Percentiles rank a stretch among this genome's conserved stretches.
phyloP scores from a whole-genome alignment of 1,140 invertebrate species.

The Trialeurodes vaporariorum region DNA sequence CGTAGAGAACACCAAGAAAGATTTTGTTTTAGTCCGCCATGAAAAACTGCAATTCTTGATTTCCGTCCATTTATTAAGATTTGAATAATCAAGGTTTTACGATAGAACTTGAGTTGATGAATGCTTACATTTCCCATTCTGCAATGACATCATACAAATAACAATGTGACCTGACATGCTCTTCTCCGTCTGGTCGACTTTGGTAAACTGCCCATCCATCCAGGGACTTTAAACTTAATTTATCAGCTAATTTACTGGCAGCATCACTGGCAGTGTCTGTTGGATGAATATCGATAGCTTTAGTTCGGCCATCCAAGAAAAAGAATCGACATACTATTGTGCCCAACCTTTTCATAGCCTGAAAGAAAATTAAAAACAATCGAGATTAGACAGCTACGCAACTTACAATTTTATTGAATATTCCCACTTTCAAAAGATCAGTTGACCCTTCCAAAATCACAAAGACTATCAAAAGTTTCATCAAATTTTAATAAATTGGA shows the following conservation, averaged over 20 bases:
- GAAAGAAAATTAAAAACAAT: slow-evolving; percentile 25
- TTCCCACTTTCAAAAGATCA: no score
- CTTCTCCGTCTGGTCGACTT: slow-evolving; percentile 66
- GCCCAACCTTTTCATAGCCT: slow-evolving; percentile 79
- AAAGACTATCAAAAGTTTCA: no score
- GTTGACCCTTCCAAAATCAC: no score
- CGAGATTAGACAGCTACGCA: no score
- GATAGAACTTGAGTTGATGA: not conserved
- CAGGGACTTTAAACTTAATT: slow-evolving; percentile 65
- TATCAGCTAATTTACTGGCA: slow-evolving; percentile 74
- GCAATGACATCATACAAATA: slow-evolving; percentile 90
- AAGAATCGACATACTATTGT: slow-evolving; percentile 92
- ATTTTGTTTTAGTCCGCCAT: no score
- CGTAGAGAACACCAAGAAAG: no score
- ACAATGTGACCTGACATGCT: slow-evolving; percentile 85
- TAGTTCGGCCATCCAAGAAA: slow-evolving; percentile 88
- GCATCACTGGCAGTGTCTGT: slow-evolving; percentile 87
- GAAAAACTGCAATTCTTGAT: no score
- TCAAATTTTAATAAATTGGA: no score
- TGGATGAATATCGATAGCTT: slow-evolving; percentile 89
- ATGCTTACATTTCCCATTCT: slow-evolving; percentile 75
- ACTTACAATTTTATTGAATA: no score
- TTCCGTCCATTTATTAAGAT: no score
- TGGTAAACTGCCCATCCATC: slow-evolving; percentile 94
- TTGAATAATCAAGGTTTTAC: no score